phyloP scores from a whole-genome alignment of 2,797 vertebrate genomes.

The Podarcis lilfordi region DNA sequence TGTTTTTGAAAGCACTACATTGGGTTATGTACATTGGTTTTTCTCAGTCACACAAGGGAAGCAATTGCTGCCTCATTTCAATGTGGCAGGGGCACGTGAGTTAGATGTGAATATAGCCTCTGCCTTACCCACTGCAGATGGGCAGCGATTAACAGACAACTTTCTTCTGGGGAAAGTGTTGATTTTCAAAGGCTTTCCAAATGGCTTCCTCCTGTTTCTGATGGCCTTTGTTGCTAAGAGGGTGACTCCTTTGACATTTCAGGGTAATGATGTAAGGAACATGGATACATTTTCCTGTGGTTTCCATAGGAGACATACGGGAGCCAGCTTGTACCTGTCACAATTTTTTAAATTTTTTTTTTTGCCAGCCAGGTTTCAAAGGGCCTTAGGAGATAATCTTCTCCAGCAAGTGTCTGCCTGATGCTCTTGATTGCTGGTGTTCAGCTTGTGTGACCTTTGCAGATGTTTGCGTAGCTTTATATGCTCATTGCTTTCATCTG shows the following conservation, averaged over 20 bases:
- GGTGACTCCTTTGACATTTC: conserved; percentile 48
- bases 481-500: conserved; percentile 32
- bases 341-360: not conserved
- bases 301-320: conserved; percentile 37
- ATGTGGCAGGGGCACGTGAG: not conserved
- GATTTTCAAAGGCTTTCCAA: conserved; percentile 32
- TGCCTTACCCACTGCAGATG: not conserved
- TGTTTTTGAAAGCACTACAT: not conserved
- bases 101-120: not conserved
- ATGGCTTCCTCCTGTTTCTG: conserved; percentile 50
- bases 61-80: not conserved
- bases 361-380: conserved; percentile 41
- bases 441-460: conserved; percentile 39
- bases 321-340: conserved; percentile 30
- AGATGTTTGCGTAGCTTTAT: conserved; percentile 9
- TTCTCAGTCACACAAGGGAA: not conserved
- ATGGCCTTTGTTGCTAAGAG: conserved; percentile 29
- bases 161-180: conserved; percentile 1
- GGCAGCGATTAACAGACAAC: not conserved
- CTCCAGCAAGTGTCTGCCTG: conserved; percentile 10
- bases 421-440: conserved; percentile 39
- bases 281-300: conserved; percentile 25
- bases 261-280: conserved; percentile 30
- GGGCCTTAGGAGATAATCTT: conserved; percentile 36
- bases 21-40: not conserved